These are phyloP conservation scores for Pristis pectinata DNA, from an alignment of 2,797 vertebrate genomes.

Conservation along the genomic window DNA sequence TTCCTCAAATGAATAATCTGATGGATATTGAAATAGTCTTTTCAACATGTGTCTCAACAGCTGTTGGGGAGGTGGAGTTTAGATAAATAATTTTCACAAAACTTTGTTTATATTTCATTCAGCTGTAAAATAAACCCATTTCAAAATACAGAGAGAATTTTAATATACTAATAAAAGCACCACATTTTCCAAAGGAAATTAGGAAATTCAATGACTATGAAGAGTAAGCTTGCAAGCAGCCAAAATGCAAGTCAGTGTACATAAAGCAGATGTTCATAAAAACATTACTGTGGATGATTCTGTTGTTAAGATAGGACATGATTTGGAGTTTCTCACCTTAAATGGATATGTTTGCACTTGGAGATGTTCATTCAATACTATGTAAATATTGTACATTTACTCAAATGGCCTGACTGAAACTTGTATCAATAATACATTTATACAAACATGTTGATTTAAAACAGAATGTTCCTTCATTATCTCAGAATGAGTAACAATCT, in stretches of 20 bases:
- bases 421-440: background rate
- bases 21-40: background rate
- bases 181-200: background rate
- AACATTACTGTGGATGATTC: background rate
- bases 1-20: background rate
- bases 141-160: background rate
- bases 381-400: background rate
- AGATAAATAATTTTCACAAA: background rate
- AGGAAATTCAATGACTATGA: background rate
- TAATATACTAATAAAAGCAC: background rate
- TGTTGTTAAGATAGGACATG: background rate
- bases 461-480: background rate
- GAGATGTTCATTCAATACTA: background rate
- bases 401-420: background rate
- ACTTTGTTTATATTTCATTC: background rate
- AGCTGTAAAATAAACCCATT: background rate
- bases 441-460: background rate
- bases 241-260: background rate
- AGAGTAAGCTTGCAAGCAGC: background rate
- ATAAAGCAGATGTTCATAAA: background rate
- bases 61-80: no score
- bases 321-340: background rate
- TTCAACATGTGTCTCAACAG: background rate
- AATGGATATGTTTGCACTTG: background rate
- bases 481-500: background rate